These are phyloP conservation scores for Platyura marginata DNA, from an alignment of 1,140 invertebrate genomes.

Conservation along the genomic window DNA sequence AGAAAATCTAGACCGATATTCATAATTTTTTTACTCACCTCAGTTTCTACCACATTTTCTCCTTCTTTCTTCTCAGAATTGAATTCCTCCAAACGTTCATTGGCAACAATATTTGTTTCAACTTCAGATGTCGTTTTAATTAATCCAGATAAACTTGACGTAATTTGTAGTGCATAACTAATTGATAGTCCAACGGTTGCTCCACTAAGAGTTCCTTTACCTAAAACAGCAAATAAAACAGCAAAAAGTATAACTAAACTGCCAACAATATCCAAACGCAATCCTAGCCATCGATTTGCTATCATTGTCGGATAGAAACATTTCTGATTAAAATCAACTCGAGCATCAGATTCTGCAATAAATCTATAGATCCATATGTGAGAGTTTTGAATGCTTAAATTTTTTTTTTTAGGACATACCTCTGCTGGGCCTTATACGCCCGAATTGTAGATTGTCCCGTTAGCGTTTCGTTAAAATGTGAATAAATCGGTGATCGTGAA, in stretches of 20 bases:
- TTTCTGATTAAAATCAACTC: constrained; percentile 74
- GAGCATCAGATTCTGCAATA: constrained; percentile 59
- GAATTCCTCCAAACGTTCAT: constrained; percentile 95
- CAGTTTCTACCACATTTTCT: no score
- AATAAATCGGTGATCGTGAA: constrained; percentile 91
- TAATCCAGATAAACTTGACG: constrained; percentile 88
- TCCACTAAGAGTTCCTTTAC: constrained; percentile 32
- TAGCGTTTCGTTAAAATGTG: constrained; percentile 91
- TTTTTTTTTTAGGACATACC: constrained; percentile 14
- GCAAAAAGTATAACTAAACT: constrained; percentile 83
- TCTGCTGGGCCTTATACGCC: constrained; percentile 52
- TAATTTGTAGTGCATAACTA: constrained; percentile 77
- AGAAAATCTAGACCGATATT: no score
- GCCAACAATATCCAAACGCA: constrained; percentile 81
- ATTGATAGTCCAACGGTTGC: constrained; percentile 78
- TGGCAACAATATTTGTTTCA: constrained; percentile 94
- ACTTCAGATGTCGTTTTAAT: constrained; percentile 93
- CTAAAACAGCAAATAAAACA: constrained; percentile 70
- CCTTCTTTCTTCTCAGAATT: constrained; percentile 65
- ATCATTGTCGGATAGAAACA: constrained; percentile 78
- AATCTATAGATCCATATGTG: constrained; percentile 33
- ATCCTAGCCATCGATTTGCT: constrained; percentile 78
- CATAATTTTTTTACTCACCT: constrained; percentile 37
- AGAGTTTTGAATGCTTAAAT: neutral
- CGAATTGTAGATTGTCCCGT: constrained; percentile 59